Base-by-base conservation (phyloP, 2,797 vertebrate species). In the Cephalopachus bancanus region DNA sequence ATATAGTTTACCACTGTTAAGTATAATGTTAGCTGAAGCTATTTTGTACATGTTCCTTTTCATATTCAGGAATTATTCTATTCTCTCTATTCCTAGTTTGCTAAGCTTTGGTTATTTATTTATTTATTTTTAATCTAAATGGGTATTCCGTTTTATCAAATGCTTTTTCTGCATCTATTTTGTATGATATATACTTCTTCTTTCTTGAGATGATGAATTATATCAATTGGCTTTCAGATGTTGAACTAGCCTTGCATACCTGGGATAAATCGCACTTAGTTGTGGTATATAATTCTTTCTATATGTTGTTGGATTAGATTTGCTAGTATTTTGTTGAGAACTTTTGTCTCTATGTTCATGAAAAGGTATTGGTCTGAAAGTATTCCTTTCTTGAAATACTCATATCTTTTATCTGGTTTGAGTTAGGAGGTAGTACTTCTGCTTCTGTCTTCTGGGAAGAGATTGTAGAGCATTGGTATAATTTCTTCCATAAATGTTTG, bases 401-500 rank as follows among this genome's bases (percentile, higher is more conserved):
- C 44, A 44, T 44, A 17, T 69, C 5, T 78, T 78, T 49, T 79
- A 11, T 44, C 74, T 78, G 53, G 22, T 79, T 78, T 60, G 14
- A 51, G 72, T 28, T 28, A 69, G 16, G 33, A 85, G 67, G 71
- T 76, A 76, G n/a, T 84, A 33, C 20, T 33, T 84, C 49, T 76
- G 49, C 71, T 65, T 84, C 81, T 67, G 1, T 78, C 20, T 75
- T 86, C 75, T 79, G 74, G n/a, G n/a, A 78, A 78, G 37, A 86
- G 65, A 60, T 57, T 86, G 33, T 85, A 76, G 91, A 86, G 53
- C 59, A 59, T 78, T 69, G 37, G 53, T 69, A 37, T 30, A 75
- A 83, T 69, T 86, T 86, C 20, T 92, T 85, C 26, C 72, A 60
- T 69, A 81, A 51, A 62, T 79, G 20, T 93, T 78, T 67, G 81